Percentiles rank a stretch among this genome's conserved stretches.
Conservation (phyloP, 2,888 invertebrate genomes). For the Acleris laterana region DNA sequence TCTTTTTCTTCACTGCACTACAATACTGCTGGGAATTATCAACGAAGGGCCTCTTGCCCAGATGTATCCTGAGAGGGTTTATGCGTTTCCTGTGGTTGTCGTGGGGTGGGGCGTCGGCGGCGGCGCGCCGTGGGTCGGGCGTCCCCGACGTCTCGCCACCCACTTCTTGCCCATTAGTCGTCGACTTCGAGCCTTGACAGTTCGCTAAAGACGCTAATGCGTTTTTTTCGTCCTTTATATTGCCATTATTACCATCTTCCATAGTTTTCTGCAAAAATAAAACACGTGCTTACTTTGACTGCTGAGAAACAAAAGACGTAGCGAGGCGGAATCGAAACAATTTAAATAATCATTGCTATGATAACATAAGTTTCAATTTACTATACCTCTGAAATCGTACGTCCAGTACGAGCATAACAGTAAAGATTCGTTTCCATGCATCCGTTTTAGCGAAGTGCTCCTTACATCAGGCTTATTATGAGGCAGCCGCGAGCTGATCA, state of each 20-base stretch:
- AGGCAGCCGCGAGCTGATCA: conserved; percentile 84
- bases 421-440: conserved; percentile 80
- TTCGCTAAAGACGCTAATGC: conserved; percentile 64
- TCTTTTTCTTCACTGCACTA: conserved; percentile 68
- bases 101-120: conserved; percentile 58
- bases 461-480: conserved; percentile 81
- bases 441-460: conserved; percentile 75
- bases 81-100: conserved; percentile 73
- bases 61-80: conserved; percentile 76
- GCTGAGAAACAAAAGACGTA: conserved; percentile 80
- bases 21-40: conserved; percentile 71
- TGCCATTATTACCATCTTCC: conserved; percentile 82
- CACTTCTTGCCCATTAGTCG: conserved; percentile 72
- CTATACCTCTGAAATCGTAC: conserved; percentile 81
- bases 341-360: conserved; percentile 67
- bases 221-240: conserved; percentile 75
- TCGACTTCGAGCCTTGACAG: conserved; percentile 67
- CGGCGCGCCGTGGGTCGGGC: conserved; percentile 54
- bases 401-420: conserved; percentile 81
- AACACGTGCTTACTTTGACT: conserved; percentile 72
- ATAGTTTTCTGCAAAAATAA: conserved; percentile 80
- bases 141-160: conserved; percentile 55
- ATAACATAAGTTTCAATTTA: conserved; percentile 55
- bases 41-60: conserved; percentile 79
- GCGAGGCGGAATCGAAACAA: conserved; percentile 73